Base-by-base conservation (phyloP, 2,797 vertebrate genomes). In the Muscicapa striata region DNA sequence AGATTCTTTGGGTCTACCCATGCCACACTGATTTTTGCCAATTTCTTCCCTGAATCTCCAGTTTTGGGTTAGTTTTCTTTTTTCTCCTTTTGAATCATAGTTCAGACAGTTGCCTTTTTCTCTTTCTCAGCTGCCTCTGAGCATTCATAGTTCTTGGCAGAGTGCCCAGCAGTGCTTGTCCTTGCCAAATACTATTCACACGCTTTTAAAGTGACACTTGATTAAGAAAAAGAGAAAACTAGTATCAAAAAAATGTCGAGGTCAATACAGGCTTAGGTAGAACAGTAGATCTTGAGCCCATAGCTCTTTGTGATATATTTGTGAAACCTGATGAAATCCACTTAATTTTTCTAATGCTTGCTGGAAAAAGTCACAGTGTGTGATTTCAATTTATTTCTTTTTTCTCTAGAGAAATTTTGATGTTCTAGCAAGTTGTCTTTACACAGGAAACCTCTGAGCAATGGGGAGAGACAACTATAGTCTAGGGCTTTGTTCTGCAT, bases 301-400 rank as follows among this genome's bases (percentile, higher is more conserved):
- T 68, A 89, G 41, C 16, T 61, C 36, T 87, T 86, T 27, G 30
- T 72, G 73, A 85, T 81, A 15, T 58, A 89, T 87, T 68, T 83
- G 34, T 84, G 72, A 75, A 80, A 89, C 23, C 20, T 2, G 2
- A 62, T 72, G 19, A 88, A 88, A 84, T 83, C 13, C 26, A 66
- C 48, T 72, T 92, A 87, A 83, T 87, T 95, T 95, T 89, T 96
- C 40, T 19, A 62, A 66, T 55, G 29, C 26, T 83, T 81, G 36
- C 54, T 63, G 45, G 45, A 41, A 90, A 68, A 92, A 66, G 55
- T 69, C 54, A 46, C 46, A 59, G 58, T 11, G 2, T 49, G 20
- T 78, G 79, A 48, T 68, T 87, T 82, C 23, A 66, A 66, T 77
- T 82, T 92, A 57, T 79, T 87, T 86, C 52, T 61, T 41, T 12